Evolutionary conservation across 2,113 vertebrate genomes (phyloP).

Genomic region (Phalacrocorax pelagicus): DNA sequence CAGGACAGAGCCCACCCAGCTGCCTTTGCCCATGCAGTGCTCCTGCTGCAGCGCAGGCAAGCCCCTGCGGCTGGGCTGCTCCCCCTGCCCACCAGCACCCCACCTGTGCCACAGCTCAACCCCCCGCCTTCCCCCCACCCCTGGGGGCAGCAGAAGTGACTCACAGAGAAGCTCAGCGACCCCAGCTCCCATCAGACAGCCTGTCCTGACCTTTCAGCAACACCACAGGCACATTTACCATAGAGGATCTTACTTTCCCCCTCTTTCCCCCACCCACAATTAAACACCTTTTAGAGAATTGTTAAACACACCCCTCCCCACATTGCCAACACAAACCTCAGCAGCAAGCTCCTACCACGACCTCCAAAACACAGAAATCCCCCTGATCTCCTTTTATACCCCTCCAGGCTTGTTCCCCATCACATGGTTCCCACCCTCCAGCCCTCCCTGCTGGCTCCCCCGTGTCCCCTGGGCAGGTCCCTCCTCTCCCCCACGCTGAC

Average conservation of each 20-base stretch:
- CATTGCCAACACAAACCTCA: not conserved
- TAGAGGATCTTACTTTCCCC: no score
- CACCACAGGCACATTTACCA: not conserved
- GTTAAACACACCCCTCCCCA: not conserved
- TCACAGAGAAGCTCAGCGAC: not conserved
- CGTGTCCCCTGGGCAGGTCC: not conserved
- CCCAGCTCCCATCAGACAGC: not conserved
- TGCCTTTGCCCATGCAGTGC: no score
- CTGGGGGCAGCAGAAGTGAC: not conserved
- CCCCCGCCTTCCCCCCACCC: not conserved
- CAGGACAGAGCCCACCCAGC: not conserved
- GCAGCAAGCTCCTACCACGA: not conserved
- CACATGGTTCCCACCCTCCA: not conserved
- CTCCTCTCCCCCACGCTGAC: not conserved
- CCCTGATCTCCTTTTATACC: not conserved
- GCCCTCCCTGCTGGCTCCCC: not conserved
- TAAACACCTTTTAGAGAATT: not conserved
- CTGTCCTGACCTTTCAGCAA: not conserved
- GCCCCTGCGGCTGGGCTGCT: not conserved
- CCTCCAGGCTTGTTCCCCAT: not conserved
- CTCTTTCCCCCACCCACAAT: not conserved
- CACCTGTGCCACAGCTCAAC: not conserved
- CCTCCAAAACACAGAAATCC: not conserved
- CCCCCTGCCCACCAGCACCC: no score
- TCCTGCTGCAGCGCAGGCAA: not conserved